Conservation (phyloP, 2,113 vertebrate species). For the Larimichthys polyactis region DNA sequence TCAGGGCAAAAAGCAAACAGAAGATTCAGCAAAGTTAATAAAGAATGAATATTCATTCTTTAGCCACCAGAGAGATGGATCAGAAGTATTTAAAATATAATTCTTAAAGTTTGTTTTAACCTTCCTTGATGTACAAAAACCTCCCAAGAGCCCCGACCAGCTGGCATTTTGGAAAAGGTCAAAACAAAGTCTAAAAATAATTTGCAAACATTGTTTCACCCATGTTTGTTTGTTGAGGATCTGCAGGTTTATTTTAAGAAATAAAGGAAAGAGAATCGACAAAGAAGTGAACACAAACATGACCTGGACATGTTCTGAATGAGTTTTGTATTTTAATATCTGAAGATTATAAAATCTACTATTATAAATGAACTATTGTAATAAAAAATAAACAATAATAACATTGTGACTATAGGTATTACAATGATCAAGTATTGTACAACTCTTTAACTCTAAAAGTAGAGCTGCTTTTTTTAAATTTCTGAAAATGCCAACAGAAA, state of each 20-base stretch:
- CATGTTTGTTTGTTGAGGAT: background rate
- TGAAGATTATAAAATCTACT: background rate
- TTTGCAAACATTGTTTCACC: background rate
- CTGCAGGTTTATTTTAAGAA: background rate
- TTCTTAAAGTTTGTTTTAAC: slow-evolving; percentile 29
- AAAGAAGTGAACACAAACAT: slow-evolving; percentile 1
- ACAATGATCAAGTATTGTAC: background rate
- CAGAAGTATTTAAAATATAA: background rate
- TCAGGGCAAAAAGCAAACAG: slow-evolving; percentile 60
- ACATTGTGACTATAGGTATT: too few species aligned
- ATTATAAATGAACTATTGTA: background rate
- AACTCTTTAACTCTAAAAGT: background rate
- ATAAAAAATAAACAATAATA: background rate
- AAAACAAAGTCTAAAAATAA: slow-evolving; percentile 15
- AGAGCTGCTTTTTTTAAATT: too few species aligned
- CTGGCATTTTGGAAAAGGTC: slow-evolving; percentile 15
- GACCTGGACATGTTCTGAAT: background rate
- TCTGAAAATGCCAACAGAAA: too few species aligned
- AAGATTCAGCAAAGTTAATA: slow-evolving; percentile 59
- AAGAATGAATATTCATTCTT: slow-evolving; percentile 38
- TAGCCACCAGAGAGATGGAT: slow-evolving; percentile 11
- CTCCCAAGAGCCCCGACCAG: background rate
- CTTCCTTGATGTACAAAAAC: background rate
- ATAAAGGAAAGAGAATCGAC: background rate
- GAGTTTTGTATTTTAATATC: background rate